Evolutionary conservation across 2,888 invertebrate genomes (phyloP).

Genomic region (Cheilosia pagana): DNA sequence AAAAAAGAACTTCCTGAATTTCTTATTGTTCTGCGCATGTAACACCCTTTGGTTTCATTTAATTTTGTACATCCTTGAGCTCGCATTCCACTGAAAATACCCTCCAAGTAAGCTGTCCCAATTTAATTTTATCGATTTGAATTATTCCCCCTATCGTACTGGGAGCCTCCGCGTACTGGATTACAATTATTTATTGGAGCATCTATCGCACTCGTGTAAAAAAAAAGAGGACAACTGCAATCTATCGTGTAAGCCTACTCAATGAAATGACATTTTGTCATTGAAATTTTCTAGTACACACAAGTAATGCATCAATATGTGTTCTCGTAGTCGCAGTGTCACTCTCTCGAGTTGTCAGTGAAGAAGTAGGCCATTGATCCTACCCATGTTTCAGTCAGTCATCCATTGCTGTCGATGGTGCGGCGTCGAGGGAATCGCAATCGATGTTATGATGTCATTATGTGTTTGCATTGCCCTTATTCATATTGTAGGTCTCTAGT

Average conservation of each 20-base stretch:
- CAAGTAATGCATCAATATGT: conserved; percentile 23
- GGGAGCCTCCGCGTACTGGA: not conserved
- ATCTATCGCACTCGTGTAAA: not conserved
- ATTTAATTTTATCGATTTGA: conserved; percentile 14
- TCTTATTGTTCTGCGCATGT: too few species aligned
- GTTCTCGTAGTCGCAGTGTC: not conserved
- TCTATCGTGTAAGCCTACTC: not conserved
- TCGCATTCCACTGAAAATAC: too few species aligned
- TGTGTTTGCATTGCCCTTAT: conserved; percentile 34
- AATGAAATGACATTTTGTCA: conserved; percentile 21
- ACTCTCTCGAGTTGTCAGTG: conserved; percentile 17
- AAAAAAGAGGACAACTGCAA: not conserved
- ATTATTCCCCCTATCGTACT: not conserved
- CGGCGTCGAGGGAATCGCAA: not conserved
- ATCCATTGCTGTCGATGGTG: not conserved
- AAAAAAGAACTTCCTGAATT: too few species aligned
- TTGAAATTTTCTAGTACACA: conserved; percentile 1
- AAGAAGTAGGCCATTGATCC: conserved; percentile 13
- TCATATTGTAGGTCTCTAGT: conserved; percentile 24
- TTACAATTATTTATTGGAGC: conserved; percentile 6
- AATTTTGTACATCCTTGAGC: too few species aligned
- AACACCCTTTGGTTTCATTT: too few species aligned
- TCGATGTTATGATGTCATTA: conserved; percentile 26
- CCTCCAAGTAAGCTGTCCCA: not conserved
- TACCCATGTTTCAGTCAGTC: conserved; percentile 7